Evolutionary conservation across 1,140 invertebrate species (phyloP), one percentile per base, ranked within the genome.

Genomic region (Archegozetes longisetosus): DNA sequence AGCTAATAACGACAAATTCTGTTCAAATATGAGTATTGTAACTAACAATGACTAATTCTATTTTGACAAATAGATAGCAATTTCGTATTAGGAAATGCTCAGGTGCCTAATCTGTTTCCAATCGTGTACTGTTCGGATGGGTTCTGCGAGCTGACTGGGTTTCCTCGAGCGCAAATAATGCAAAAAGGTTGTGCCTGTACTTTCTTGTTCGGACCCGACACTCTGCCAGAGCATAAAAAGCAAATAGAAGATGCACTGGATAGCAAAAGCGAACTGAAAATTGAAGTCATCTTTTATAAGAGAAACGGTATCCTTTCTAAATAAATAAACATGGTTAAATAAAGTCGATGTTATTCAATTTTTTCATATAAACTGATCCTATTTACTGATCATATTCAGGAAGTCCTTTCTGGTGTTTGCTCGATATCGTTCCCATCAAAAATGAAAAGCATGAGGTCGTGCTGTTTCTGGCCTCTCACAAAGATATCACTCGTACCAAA

Each of bases 71-170:
- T 84, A 96, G 92, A 96, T 74, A 94, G 89, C 77, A 96, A 95
- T 78, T 96, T 96, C 76, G 91, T 96, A 67, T 78, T 96, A 72
- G 92, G 91, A 66, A 95, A 95, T 79, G 91, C 92, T 61, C 89
- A 94, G 76, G 90, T 93, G 63, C 82, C 84, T 62, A 62, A 66
- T 61, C 71, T 82, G 26, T 89, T 88, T 77, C 91, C 92, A 64
- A 94, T 96, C 74, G 92, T 96, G 62, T 96, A 96, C 76, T 96
- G 92, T 76, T 93, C 89, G 2, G 91, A 96, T 80, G 92, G 91
- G 54, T 96, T 96, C 78, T 93, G 89, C 72, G 91, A 95, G 75
- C 81, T 96, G 75, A 94, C 90, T 60, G 90, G 90, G 61, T 93
- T 84, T 76, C 79, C 86, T 61, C 79, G 92, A 63, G 90, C 90